Evolutionary conservation across 2,888 invertebrate genomes (phyloP), one percentile per base, ranked within the genome.

Genomic region (Tenthredo livida): DNA sequence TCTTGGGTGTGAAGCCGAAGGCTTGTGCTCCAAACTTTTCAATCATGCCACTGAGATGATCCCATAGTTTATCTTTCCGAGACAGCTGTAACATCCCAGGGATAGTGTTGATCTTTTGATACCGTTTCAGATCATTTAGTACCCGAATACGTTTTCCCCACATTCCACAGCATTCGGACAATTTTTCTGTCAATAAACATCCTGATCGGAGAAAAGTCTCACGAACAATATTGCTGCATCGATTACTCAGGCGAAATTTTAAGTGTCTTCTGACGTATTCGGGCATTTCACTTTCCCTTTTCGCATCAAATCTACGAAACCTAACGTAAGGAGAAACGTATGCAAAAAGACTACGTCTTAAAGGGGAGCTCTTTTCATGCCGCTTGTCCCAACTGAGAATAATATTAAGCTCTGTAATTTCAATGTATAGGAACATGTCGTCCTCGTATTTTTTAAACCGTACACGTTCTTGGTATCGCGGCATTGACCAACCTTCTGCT

Each of bases 1-100:
- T 98, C 90, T 97, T 95, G 54, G 99, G 99, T 94, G 98, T 97
- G 92, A 98, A 97, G 80, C 97, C 97, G 92, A 98, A 98, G 91
- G 95, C 95, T 29, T 93, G 93, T 4, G 93, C 91, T 0, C 95
- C 95, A 85, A 94, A 94, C 87, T 94, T 47, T 12, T 25, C 12
- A 21, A 43, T 47, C 77, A 77, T 54, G 29, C 2, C n/a, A 21
- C 47, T 77, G 2, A 54, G 47, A 29, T 54, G 54, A 2, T 47
- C 12, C 78, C 78, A 78, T n/a, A 78, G 94, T 17, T 97, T 94
- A 92, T 99, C 98, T 92, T 99, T 99, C 33, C 98, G 95, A 0
- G 99, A 99, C 86, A 99, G 97, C 94, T 98, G 98, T 94, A 99
- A 99, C 5, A 98, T 98, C 0, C 98, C 99, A 0, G 99, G 98